Conservation (phyloP, 2,113 vertebrate genomes). For the Tylochromis polylepis region DNA sequence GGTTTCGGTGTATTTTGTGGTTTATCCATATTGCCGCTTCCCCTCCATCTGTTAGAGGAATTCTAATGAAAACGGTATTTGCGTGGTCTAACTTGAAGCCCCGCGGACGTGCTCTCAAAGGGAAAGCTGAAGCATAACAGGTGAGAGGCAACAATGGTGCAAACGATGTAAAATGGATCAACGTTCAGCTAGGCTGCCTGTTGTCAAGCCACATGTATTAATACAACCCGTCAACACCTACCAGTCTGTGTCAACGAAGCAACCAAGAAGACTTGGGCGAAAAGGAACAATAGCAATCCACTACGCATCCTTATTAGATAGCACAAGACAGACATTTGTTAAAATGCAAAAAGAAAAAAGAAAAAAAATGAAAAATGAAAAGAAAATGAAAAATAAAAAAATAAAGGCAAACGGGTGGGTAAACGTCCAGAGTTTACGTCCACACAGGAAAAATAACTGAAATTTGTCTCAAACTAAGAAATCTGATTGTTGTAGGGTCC, state of each 20-base stretch:
- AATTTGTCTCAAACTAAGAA: constrained; percentile 47
- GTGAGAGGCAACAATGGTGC: constrained; percentile 43
- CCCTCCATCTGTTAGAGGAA: not conserved
- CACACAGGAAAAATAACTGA: not conserved
- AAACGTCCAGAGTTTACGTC: constrained; percentile 2
- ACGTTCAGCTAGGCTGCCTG: not conserved
- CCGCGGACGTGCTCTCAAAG: not conserved
- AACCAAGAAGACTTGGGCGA: constrained; percentile 41
- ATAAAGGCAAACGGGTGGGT: not conserved
- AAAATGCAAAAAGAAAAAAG: not conserved
- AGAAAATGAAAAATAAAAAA: not conserved
- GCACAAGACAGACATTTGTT: not conserved
- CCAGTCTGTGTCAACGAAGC: constrained; percentile 52
- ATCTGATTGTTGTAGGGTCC: constrained; percentile 68
- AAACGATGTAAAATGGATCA: constrained; percentile 25
- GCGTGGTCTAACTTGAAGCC: not conserved
- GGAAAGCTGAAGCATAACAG: constrained; percentile 33
- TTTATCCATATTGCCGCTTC: not conserved
- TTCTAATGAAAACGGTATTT: not conserved
- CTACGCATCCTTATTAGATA: constrained; percentile 47
- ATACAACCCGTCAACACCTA: constrained; percentile 41
- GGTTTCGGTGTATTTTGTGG: not conserved
- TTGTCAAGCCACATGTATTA: constrained; percentile 12
- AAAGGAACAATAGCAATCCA: constrained; percentile 65
- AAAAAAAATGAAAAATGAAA: not conserved